Percentiles rank a stretch among this genome's conserved stretches.
These are phyloP conservation scores for Limenitis camilla DNA, from an alignment of 2,888 invertebrate genomes.

Conservation along the genomic window DNA sequence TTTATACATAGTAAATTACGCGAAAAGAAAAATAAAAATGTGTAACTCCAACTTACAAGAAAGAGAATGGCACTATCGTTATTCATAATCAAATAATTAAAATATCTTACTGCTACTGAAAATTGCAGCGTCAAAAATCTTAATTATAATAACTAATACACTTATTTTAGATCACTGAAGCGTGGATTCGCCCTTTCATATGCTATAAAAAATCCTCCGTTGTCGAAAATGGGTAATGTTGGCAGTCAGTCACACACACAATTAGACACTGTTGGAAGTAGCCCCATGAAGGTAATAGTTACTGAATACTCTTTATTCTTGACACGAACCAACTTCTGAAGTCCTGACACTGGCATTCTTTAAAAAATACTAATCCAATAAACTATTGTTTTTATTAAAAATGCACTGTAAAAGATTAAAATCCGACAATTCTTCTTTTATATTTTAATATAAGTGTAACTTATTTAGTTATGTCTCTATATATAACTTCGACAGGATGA, in stretches of 20 bases:
- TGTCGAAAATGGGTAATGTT: conserved; percentile 86
- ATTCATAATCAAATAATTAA: too few species aligned
- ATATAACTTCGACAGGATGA: conserved; percentile 13
- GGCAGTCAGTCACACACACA: conserved; percentile 44
- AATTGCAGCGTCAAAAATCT: too few species aligned
- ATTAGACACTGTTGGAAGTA: conserved; percentile 32
- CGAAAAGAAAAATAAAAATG: too few species aligned
- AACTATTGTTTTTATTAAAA: too few species aligned
- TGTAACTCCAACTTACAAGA: too few species aligned
- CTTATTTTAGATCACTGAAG: conserved; percentile 57
- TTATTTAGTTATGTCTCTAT: background rate
- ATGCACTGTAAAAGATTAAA: background rate
- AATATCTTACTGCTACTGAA: too few species aligned
- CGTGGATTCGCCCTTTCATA: conserved; percentile 82
- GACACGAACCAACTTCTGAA: conserved; percentile 21
- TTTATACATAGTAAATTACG: too few species aligned
- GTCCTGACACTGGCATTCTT: too few species aligned
- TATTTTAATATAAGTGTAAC: background rate
- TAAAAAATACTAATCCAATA: background rate
- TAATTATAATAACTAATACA: too few species aligned
- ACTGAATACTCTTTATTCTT: conserved; percentile 13
- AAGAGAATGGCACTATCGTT: too few species aligned
- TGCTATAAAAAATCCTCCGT: conserved; percentile 84
- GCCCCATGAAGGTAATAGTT: conserved; percentile 16
- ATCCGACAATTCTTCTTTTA: too few species aligned